Conservation (phyloP, 2,797 vertebrate genomes). For the Rhinichthys osculus region DNA sequence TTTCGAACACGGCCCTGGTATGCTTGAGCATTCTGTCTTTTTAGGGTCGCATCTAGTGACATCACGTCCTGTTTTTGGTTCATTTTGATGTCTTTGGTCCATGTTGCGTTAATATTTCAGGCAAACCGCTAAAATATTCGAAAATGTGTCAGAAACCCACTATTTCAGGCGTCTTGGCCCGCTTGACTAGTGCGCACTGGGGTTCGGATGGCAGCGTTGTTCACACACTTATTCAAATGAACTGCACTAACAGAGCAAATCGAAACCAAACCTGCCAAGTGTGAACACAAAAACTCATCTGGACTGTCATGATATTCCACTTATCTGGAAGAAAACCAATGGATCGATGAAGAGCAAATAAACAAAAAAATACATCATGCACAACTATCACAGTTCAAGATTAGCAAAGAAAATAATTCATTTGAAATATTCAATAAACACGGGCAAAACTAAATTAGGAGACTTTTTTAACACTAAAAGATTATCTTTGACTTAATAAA, state of each 20-base stretch:
- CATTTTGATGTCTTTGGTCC: neutral
- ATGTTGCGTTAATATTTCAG: neutral
- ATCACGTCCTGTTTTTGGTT: neutral
- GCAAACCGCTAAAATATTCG: neutral
- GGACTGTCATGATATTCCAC: neutral
- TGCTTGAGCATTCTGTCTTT: neutral
- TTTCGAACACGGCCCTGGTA: neutral
- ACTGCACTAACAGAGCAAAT: neutral
- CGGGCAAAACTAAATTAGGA: neutral
- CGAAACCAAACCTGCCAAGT: too few species aligned
- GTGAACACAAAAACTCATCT: neutral
- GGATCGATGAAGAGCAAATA: neutral
- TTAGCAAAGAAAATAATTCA: conserved; percentile 2
- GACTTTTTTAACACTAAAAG: neutral
- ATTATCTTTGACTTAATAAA: neutral
- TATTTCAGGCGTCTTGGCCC: neutral
- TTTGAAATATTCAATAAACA: conserved; percentile 24
- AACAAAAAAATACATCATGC: too few species aligned
- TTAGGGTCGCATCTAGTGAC: neutral
- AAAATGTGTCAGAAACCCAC: too few species aligned
- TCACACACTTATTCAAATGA: too few species aligned
- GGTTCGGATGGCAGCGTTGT: too few species aligned
- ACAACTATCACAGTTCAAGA: neutral
- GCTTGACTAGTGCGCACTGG: too few species aligned
- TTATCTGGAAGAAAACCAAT: neutral